Base-by-base conservation (phyloP, 2,888 invertebrate genomes). In the Cephonodes hylas region DNA sequence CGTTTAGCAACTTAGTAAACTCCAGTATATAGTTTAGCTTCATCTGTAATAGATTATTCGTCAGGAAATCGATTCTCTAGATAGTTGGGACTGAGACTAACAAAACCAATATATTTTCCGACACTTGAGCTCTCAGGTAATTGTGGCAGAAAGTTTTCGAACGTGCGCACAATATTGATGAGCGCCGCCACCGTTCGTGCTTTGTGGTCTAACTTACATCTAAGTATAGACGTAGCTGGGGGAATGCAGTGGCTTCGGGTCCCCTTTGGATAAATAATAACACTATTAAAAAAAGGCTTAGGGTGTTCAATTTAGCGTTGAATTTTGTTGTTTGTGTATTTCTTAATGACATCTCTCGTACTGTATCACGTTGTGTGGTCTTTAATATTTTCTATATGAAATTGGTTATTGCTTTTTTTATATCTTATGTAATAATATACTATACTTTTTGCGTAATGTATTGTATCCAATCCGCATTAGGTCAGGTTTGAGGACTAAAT, bases 41-140 rank as follows among this genome's bases (percentile, higher is more conserved):
- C 42, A 64, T 66, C 66, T 66, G 68, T 69, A 73, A 75, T 73
- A 76, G 74, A 77, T 79, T 71, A 79, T 76, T 77, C 74, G 68
- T 68, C 67, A 71, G 68, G 73, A 80, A 81, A 86, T 83, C 81
- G 82, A 87, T 86, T 84, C 80, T 74, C 73, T 64, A 69, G 80
- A 83, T 80, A 83, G 84, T 83, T 83, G 75, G 76, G 78, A 76
- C 74, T 70, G 79, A 84, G 80, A 83, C 82, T 83, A 86, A 88
- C 85, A 88, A 88, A 88, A 87, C 88, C 88, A 89, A 91, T 91
- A 91, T 89, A 91, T 90, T 90, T 90, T 86, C 90, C 90, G 87
- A 90, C 91, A 91, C 91, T 91, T 89, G 87, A 89, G 88, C 89
- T 91, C 86, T 83, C 91, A 92, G 92, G 92, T 92, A 91, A 92